Evolutionary conservation across 2,888 invertebrate genomes (phyloP), one percentile per base, ranked within the genome.

Genomic region (Antitype chi): DNA sequence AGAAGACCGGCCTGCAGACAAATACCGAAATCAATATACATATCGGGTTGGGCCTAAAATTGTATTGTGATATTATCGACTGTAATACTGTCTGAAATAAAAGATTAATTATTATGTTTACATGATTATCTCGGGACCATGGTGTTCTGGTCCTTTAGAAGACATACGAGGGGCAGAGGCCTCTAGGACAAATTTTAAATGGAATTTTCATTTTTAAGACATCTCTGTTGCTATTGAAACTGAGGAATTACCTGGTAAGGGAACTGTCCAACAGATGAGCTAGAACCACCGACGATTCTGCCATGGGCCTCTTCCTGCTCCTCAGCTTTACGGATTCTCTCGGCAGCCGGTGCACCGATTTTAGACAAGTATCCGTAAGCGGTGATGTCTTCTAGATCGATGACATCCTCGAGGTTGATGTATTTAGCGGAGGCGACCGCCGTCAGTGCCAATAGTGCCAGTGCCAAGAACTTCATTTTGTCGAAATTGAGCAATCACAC

Each of bases 211-310:
- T 49, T 20, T 13, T 25, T 43, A 0, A 23, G 7, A 49, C 15
- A 15, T 25, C 8, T 13, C 3, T 47, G n/a, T 55, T 2, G 1
- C 15, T 28, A n/a, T 17, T 7, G 1, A 11, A 80, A 32, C 6
- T 23, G 0, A 60, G 20, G 1, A 38, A 52, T 75, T 81, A 91
- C 91, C 88, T 90, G 89, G 76, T 88, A 83, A 2, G 89, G 89
- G 75, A 88, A 84, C 60, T 90, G 80, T 9, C 89, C 90, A 38
- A 80, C 64, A 0, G 52, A n/a, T 23, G 89, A 66, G 2, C 59
- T 0, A 0, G 72, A 64, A 20, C 91, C 91, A 43, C 90, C 90
- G 7, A 87, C 84, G 11, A 91, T 90, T 80, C 90, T 90, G 59
- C 0, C n/a, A 1, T 64, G 59, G 49, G 0, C 57, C 23, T 38